phyloP scores from a whole-genome alignment of 2,888 invertebrate genomes.

The Drosophila longiperda region DNA sequence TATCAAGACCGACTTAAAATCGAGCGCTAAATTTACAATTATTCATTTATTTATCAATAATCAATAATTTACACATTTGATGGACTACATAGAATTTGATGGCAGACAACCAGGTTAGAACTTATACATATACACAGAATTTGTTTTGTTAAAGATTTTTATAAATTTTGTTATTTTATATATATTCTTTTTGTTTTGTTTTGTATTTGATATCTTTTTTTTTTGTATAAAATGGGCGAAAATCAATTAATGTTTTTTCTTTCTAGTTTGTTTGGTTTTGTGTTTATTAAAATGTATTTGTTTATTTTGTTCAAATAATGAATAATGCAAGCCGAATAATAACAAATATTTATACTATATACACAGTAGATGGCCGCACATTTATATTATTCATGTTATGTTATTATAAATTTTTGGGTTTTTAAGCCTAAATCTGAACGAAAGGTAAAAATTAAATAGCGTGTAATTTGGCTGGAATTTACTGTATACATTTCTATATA shows the following conservation, averaged over 20 bases:
- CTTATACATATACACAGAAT: constrained; percentile 70
- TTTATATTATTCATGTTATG: constrained; percentile 45
- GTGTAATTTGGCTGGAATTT: constrained; percentile 61
- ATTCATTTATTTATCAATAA: constrained; percentile 53
- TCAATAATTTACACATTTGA: constrained; percentile 77
- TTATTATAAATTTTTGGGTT: constrained; percentile 44
- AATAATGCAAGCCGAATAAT: constrained; percentile 44
- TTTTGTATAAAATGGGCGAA: constrained; percentile 1
- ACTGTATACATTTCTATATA: constrained; percentile 25
- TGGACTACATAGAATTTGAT: constrained; percentile 75
- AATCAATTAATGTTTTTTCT: constrained; percentile 19
- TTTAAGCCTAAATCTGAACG: constrained; percentile 41
- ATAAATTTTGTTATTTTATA: constrained; percentile 5
- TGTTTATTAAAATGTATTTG: constrained; percentile 41
- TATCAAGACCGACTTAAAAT: constrained; percentile 81
- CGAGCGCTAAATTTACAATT: constrained; percentile 78
- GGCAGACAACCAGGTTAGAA: constrained; percentile 72
- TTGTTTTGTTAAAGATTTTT: constrained; percentile 39
- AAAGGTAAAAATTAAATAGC: constrained; percentile 49
- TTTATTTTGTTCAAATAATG: constrained; percentile 39
- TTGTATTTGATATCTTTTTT: not conserved
- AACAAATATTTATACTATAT: constrained; percentile 50
- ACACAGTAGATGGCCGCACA: constrained; percentile 43
- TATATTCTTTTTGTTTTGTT: constrained; percentile 10
- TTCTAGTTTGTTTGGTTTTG: constrained; percentile 12